Evolutionary conservation across 2,113 vertebrate genomes (phyloP), one percentile per base, ranked within the genome.

Genomic region (Beaufortia kweichowensis): DNA sequence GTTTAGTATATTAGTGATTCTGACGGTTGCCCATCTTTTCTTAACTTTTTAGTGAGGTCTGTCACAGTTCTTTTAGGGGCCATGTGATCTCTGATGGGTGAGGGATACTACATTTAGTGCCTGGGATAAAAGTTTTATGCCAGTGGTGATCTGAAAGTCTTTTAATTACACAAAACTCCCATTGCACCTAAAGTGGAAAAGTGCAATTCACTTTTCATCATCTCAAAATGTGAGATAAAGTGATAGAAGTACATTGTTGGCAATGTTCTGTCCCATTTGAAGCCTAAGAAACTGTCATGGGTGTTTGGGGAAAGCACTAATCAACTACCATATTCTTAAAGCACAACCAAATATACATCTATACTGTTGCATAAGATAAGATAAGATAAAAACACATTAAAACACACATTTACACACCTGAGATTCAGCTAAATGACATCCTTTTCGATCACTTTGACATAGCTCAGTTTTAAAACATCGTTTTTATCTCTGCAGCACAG

Each of bases 61-160:
- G 78, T 80, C 78, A 64, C 31, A 46, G 64, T 28, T 73, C 65
- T 75, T 66, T 29, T 75, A 85, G 77, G 83, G 86, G 80, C 41
- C 70, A n/a, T 77, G 77, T 80, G 81, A 86, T 81, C 66, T 80
- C 33, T 23, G 29, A 78, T 86, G 80, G 83, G 78, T 83, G 82
- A 46, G 67, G 75, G 85, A 87, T 68, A 84, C 82, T 84, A 79
- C 84, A 86, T 87, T 89, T 86, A 78, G 86, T 84, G 79, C 70
- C 57, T 56, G 41, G 77, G 79, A 88, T 87, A 77, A 75, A 87
- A 88, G 85, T 89, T 87, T 88, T 86, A 90, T 89, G 85, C 79
- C 43, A 55, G 79, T 73, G 83, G 39, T 69, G 77, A 82, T 82
- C 79, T 79, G n/a, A 83, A 85, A 61, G 78, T 82, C 78, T 82